Conservation (phyloP, 2,797 vertebrate species). For the Sylvia borin region DNA sequence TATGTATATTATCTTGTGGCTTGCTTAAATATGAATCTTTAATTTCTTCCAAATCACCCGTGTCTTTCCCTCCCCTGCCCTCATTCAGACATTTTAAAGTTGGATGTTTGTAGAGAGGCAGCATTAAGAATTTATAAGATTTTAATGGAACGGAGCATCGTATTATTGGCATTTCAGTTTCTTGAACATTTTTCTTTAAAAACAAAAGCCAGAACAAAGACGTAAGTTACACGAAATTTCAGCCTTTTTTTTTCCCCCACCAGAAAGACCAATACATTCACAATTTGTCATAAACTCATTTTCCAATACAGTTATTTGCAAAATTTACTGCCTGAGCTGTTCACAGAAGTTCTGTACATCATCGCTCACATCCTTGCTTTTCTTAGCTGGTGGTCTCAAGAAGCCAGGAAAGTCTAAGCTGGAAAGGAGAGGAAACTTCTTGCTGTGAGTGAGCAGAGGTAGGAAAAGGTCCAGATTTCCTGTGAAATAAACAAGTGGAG, state of each 20-base stretch:
- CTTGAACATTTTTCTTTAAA: background rate
- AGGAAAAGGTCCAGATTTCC: conserved; percentile 77
- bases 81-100: background rate
- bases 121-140: background rate
- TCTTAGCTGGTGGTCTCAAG: background rate
- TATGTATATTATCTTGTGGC: background rate
- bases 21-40: conserved; percentile 2
- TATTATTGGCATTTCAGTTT: background rate
- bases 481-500: conserved; percentile 80
- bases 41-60: background rate
- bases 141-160: background rate
- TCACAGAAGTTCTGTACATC: background rate
- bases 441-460: conserved; percentile 66
- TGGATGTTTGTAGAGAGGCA: background rate
- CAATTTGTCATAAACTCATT: background rate
- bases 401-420: background rate
- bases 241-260: fast-evolving
- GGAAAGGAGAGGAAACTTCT: conserved; percentile 64
- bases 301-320: background rate
- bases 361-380: background rate
- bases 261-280: background rate
- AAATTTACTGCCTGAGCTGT: background rate
- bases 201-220: background rate
- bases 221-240: background rate
- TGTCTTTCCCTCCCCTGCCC: background rate